Evolutionary conservation across 2,797 vertebrate species (phyloP).

Genomic region (Thunnus albacares): DNA sequence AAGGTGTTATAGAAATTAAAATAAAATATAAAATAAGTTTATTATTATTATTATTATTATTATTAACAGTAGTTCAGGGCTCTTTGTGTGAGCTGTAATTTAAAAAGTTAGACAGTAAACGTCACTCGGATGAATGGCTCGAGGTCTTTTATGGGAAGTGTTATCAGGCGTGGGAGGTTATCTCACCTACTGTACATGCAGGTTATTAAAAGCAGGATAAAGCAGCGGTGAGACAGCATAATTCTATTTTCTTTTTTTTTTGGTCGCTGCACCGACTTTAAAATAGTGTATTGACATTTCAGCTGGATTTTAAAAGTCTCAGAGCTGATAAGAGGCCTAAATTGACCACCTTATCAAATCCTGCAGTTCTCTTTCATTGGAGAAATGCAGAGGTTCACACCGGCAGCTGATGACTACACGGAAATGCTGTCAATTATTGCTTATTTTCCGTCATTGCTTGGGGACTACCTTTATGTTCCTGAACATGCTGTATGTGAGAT

Average conservation of each 20-base stretch:
- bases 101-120: conserved; percentile 19
- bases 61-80: background rate
- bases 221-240: conserved; percentile 10
- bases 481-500: background rate
- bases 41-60: too few relatives aligned
- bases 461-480: background rate
- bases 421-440: conserved; percentile 37
- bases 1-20: too few relatives aligned
- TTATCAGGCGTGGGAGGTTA: conserved; percentile 60
- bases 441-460: conserved; percentile 16
- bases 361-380: conserved; percentile 13
- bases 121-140: conserved; percentile 16
- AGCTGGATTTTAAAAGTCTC: conserved; percentile 60
- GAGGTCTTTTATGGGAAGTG: conserved; percentile 31
- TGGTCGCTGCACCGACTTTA: conserved; percentile 14
- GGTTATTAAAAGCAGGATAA: conserved; percentile 59
- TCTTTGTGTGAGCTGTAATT: conserved; percentile 20
- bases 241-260: conserved; percentile 12
- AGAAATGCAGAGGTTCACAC: conserved; percentile 18
- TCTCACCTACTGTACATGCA: conserved; percentile 56
- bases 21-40: too few relatives aligned
- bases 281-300: conserved; percentile 61
- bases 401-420: background rate
- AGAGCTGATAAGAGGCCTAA: conserved; percentile 55
- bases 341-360: conserved; percentile 58